Evolutionary conservation across 2,113 vertebrate genomes (phyloP), one percentile per base, ranked within the genome.

Genomic region (Lamprotornis superbus): DNA sequence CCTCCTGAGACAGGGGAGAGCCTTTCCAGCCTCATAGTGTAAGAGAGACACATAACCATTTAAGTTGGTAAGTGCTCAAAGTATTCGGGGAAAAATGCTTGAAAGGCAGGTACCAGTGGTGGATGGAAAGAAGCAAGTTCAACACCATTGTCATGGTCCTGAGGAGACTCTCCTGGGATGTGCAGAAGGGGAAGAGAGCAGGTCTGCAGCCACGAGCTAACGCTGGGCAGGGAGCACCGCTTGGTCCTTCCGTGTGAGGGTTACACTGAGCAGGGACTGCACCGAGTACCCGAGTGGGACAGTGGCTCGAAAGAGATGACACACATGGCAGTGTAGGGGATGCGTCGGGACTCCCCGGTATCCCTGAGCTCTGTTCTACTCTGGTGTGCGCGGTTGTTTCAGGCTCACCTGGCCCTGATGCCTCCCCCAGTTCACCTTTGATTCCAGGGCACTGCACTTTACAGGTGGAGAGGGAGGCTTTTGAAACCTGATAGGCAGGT

Each of bases 151-250:
- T 5, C 15, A 0, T 14, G 5, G 2, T 30, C 5, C 50, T 6
- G 30, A 76, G 39, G 33, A 17, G 49, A 18, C 12, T 17, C 5
- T 30, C 11, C 4, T 31, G 55, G 17, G n/a, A 11, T 13, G 12
- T 27, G 46, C 12, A 0, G 2, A 37, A 7, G 28, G 7, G 27
- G 20, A 5, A 0, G 1, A 10, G 37, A 5, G 50, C 64, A 17
- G n/a, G 5, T 15, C 2, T 8, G 47, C 42, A 63, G 28, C 28
- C 52, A 12, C 0, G 0, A 42, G 61, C 39, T 15, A 6, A 4
- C 1, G 3, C 37, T 7, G 9, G 12, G 53, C 42, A 44, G 50
- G 28, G 12, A 5, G 27, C 64, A 12, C 11, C 0, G 5, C 60
- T 24, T 3, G 17, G 35, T 17, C 2, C 55, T 21, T 31, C 12